phyloP scores from a whole-genome alignment of 2,797 vertebrate genomes.

The Gallirallus australis region DNA sequence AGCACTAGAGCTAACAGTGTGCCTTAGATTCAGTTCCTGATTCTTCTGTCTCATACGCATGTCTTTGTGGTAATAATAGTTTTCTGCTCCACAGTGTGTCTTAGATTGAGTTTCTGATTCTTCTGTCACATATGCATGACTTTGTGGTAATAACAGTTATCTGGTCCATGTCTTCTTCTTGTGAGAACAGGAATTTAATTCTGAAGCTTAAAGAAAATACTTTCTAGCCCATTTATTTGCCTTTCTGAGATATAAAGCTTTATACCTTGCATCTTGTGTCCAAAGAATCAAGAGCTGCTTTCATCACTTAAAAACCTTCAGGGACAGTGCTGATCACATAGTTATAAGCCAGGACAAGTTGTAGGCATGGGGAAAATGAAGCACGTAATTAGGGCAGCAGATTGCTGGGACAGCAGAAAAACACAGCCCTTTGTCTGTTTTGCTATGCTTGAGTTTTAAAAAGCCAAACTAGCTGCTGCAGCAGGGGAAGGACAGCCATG shows the following conservation, averaged over 20 bases:
- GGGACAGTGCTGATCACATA: neutral
- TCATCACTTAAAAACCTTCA: neutral
- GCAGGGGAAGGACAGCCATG: neutral
- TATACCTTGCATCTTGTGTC: neutral
- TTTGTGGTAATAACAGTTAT: neutral
- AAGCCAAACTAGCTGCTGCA: neutral
- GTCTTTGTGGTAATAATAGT: neutral
- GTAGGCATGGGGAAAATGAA: neutral
- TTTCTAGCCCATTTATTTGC: neutral
- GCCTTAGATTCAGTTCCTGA: neutral
- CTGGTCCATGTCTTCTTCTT: neutral
- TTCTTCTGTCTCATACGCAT: neutral
- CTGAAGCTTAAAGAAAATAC: neutral
- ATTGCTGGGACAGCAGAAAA: slow-evolving; percentile 49
- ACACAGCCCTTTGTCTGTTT: slow-evolving; percentile 12
- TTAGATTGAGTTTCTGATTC: neutral
- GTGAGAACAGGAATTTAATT: neutral
- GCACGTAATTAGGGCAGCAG: neutral
- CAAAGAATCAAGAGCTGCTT: neutral
- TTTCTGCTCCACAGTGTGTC: neutral
- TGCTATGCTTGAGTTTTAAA: neutral
- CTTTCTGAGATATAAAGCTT: neutral
- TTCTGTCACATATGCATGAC: neutral
- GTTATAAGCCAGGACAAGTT: slow-evolving; percentile 5
- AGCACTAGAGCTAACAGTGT: neutral